Conservation (phyloP, 2,113 vertebrate genomes). For the Apteryx owenii region DNA sequence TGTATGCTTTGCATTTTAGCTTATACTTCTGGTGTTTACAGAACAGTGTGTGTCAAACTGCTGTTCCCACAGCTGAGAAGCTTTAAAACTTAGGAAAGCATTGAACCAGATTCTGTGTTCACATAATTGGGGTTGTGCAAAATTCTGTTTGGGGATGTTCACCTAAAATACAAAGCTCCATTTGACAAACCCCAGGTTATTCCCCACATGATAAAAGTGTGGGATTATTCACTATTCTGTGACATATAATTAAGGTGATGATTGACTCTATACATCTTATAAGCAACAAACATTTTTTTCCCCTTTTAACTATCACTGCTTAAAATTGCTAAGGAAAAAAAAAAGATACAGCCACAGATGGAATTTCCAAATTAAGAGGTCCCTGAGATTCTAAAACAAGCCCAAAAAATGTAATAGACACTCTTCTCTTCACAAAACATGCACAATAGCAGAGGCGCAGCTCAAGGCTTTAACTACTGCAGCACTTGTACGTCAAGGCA, state of each 20-base stretch:
- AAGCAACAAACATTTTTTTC: neutral
- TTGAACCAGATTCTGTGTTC: constrained; percentile 46
- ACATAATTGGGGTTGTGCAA: neutral
- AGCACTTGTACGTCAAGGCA: neutral
- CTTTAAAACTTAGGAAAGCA: constrained; percentile 28
- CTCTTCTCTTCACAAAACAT: neutral
- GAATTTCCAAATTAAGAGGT: constrained; percentile 40
- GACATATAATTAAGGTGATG: constrained; percentile 5
- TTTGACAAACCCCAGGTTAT: constrained; percentile 16
- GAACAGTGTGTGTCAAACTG: constrained; percentile 18
- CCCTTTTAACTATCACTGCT: neutral
- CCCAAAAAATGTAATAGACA: neutral
- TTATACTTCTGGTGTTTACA: constrained; percentile 43
- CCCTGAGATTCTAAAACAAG: constrained; percentile 16
- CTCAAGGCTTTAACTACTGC: neutral
- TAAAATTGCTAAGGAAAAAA: neutral
- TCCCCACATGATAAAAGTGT: neutral
- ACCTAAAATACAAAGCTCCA: constrained; percentile 34
- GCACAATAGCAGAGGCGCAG: constrained; percentile 22
- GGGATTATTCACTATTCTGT: neutral
- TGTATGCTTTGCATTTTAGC: constrained; percentile 41
- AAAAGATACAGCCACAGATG: neutral
- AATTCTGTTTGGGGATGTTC: constrained; percentile 30
- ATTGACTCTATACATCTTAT: neutral
- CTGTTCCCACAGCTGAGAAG: constrained; percentile 64